Evolutionary conservation across 1,140 invertebrate genomes (phyloP).

Genomic region (Elysia chlorotica): DNA sequence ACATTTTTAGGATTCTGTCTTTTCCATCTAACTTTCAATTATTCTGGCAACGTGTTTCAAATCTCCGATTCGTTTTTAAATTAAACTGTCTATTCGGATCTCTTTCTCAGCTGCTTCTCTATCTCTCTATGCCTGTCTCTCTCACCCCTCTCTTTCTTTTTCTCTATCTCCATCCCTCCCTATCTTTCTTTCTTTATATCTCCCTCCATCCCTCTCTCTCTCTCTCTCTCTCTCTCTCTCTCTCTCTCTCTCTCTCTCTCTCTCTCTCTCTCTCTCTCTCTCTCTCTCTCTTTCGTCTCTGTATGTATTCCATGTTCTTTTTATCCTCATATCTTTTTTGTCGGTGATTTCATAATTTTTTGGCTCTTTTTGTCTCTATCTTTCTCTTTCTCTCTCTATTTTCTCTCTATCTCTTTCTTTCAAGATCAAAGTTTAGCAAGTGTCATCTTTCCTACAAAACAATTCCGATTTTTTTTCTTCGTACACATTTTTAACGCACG

Average conservation of each 20-base stretch:
- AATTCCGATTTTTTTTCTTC: background rate
- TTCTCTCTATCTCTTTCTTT: background rate
- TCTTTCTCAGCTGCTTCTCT: no score
- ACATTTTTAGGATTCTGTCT: no score
- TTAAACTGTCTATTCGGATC: no score
- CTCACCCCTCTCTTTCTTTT: no score
- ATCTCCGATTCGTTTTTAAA: no score
- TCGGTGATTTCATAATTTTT: background rate
- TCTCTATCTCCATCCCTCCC: no score
- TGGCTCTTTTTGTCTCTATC: background rate
- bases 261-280: conserved; percentile 2
- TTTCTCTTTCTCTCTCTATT: background rate
- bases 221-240: conserved; percentile 1
- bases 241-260: background rate
- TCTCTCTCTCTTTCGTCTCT: background rate
- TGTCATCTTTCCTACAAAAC: background rate
- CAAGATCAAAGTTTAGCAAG: background rate
- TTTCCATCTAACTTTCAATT: no score
- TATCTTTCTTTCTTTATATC: no score
- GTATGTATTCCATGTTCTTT: background rate
- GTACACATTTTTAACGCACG: background rate
- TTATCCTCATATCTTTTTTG: background rate
- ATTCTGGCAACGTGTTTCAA: no score
- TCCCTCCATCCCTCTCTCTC: background rate
- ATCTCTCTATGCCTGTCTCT: no score